Base-by-base conservation (phyloP, 2,888 invertebrate species). In the Druceiella hillmani region DNA sequence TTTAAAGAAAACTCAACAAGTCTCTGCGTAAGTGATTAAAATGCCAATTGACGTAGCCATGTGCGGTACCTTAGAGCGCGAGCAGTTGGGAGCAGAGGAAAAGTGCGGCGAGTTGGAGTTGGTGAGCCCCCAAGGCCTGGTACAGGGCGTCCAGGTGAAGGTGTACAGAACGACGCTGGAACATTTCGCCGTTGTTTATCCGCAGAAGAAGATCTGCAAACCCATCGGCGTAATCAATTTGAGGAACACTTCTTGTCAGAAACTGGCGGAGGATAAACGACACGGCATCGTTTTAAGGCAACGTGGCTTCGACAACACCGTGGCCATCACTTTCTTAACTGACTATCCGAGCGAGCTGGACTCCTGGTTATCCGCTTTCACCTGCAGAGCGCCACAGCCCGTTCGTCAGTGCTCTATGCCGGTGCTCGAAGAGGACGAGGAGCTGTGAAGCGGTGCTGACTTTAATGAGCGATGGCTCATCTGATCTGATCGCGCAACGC, bases 151-250 rank as follows among this genome's bases (percentile, higher is more conserved):
- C 3, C 68, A 79, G 50, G 78, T 78, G 45, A 76, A 77, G 50
- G 79, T 80, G 14, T 79, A 80, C 55, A 66, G 73, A 43, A 79
- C 79, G 3, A 74, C 78, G 29, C 58, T 77, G 52, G 80, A 79
- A 53, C 79, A 80, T 50, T 80, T 80, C 51, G 78, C 78, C 2
- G 79, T 79, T 4, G 73, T 80, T 17, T 79, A 77, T 47, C 79
- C 79, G 4, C 74, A 77, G 56, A 78, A 78, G 59, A 74, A 78
- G 51, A 64, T 79, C 7, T 73, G 77, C 44, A 74, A 77, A 46
- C 74, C 80, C 0, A 59, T 76, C 22, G 78, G 78, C 1, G 79
- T 79, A 2, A 65, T 79, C 25, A 79, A 79, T 55, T 56, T 80
- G 44, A 64, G 74, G 49, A 79, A 78, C 51, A 78, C 78, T 7